phyloP scores from a whole-genome alignment of 64 coral and sea anemone species.

The Montipora cactus region DNA sequence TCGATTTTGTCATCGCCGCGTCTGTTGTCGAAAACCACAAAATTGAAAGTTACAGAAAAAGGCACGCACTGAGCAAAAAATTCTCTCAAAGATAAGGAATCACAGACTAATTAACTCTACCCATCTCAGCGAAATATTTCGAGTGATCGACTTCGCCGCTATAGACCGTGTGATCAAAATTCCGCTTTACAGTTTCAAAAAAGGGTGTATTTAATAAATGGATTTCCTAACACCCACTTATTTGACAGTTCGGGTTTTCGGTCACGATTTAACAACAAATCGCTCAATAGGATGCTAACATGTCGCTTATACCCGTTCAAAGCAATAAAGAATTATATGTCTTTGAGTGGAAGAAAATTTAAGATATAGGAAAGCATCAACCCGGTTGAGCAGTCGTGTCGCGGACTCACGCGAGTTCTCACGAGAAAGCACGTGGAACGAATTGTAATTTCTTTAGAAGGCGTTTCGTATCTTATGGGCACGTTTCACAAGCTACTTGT shows the following conservation, averaged over 20 bases:
- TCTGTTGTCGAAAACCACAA: neutral
- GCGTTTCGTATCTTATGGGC: neutral
- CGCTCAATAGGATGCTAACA: neutral
- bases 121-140: neutral
- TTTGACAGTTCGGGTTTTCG: neutral
- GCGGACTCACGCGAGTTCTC: neutral
- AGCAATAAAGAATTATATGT: neutral
- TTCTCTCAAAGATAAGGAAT: neutral
- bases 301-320: constrained; percentile 13
- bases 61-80: neutral
- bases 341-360: too few species aligned
- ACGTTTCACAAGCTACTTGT: neutral
- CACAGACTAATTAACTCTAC: neutral
- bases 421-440: neutral
- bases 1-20: neutral
- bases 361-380: too few species aligned
- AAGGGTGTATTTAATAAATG: constrained; percentile 1
- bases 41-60: neutral
- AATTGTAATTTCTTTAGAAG: neutral
- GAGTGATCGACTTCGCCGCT: too few species aligned
- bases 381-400: neutral
- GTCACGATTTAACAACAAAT: constrained; percentile 3
- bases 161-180: neutral
- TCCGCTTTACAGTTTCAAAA: neutral
- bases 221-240: neutral